These are phyloP conservation scores for Typhlichthys subterraneus DNA, from an alignment of 2,797 vertebrate genomes.

Conservation along the genomic window DNA sequence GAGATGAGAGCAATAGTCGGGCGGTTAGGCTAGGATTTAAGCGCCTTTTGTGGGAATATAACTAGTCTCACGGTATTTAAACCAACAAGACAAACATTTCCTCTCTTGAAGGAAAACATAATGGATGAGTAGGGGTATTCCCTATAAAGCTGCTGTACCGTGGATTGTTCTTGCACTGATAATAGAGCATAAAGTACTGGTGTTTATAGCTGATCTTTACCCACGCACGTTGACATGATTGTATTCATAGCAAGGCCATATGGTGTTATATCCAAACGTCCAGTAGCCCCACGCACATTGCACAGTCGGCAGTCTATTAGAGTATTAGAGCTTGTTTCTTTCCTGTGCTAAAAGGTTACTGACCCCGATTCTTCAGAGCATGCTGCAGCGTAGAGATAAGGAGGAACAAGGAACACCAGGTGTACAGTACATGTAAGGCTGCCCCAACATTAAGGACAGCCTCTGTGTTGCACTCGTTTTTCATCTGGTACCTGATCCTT, in stretches of 20 bases:
- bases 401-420: conserved; percentile 51
- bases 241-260: conserved; percentile 33
- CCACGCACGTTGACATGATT: conserved; percentile 10
- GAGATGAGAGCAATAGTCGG: no score
- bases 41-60: no score
- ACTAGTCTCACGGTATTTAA: no score
- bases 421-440: conserved; percentile 40
- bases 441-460: conserved; percentile 54
- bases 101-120: conserved; percentile 29
- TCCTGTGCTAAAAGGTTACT: conserved; percentile 16
- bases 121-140: background rate
- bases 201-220: conserved; percentile 25
- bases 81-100: conserved; percentile 11
- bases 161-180: conserved; percentile 3
- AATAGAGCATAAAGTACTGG: background rate
- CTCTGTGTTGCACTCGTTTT: conserved; percentile 48
- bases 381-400: conserved; percentile 69
- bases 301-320: conserved; percentile 18
- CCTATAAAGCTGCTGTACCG: background rate
- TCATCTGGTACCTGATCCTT: conserved; percentile 47
- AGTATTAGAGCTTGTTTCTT: conserved; percentile 33
- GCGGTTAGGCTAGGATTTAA: no score
- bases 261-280: conserved; percentile 1
- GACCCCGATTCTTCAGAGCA: conserved; percentile 55
- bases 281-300: conserved; percentile 3